Evolutionary conservation across 2,888 invertebrate genomes (phyloP), one percentile per base, ranked within the genome.

Genomic region (Drosophila barbarae): DNA sequence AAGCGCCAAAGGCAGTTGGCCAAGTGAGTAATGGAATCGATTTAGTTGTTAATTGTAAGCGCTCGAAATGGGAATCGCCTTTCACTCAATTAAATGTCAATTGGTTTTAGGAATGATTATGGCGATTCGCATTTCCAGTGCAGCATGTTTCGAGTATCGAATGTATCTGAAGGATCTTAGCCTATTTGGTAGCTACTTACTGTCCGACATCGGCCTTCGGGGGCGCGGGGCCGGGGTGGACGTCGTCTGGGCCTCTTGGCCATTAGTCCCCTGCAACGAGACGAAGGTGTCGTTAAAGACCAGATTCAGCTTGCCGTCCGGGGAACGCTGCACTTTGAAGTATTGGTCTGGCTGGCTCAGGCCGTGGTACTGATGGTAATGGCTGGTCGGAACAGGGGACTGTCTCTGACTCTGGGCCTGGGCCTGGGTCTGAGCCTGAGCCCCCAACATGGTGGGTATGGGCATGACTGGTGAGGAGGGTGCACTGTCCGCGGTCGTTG

Each of bases 271-370:
- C 83, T 87, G 86, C 59, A 86, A 86, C 78, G 85, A 83, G 69
- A 84, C 76, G 63, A 82, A 67, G 32, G 79, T 82, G 77, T 88
- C 82, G 75, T 88, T 88, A 86, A 87, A 87, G 74, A 89, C 86
- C 39, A 87, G 74, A 80, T 85, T 87, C 66, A 88, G 85, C 82
- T 87, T 88, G 72, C 88, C 88, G 70, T 88, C 86, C 64, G 87
- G 86, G 61, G 84, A 82, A 75, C 89, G 81, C 78, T 88, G 88
- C 73, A 89, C 87, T 87, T 87, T 89, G 72, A 89, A 88, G 65
- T 84, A 69, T 67, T 86, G 86, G 55, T 76, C 77, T 59, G 77
- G 73, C 64, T 82, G 77, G 59, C 57, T 82, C 70, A 82, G 64
- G 63, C 79, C 83, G 73, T 72, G 74, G 80, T 73, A 76, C 65